Evolutionary conservation across 1,140 invertebrate genomes (phyloP), one percentile per base, ranked within the genome.

Genomic region (Papilio machaon): DNA sequence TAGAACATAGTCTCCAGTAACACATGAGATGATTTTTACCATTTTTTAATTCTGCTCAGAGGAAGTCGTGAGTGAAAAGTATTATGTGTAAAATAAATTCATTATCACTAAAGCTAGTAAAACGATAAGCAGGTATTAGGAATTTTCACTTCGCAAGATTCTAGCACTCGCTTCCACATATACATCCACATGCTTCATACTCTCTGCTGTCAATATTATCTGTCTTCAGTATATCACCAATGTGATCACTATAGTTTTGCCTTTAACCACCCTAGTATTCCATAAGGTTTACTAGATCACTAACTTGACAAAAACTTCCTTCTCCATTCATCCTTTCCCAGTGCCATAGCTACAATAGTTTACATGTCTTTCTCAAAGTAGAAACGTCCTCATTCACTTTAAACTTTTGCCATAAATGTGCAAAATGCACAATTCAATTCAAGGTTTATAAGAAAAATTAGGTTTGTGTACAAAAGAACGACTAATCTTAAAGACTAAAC

Each of bases 401-500:
- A 11, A 52, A 52, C 15, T 15, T 52, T 17, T 2, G 17, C 4
- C 49, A 52, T n/a, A 58, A 58, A n/a, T 58, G 54, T 58, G n/a
- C n/a, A 19, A 52, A 58, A 43, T 19, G 54, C 54, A 19, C 54
- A 58, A 58, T 58, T 70, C 11, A 70, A 70, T 0, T 15, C 30
- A 35, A 70, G 23, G 23, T 4, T 13, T 35, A 70, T 15, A 70
- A 35, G 58, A 64, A 64, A 13, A 35, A 70, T 70, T 35, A 70
- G 64, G 64, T 70, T 35, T 38, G 11, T 17, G 0, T 17, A 70
- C 64, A 70, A 70, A 70, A 70, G 30, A 38, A 70, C 64, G 13
- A 70, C 64, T 70, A 38, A 70, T 70, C 64, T 70, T 35, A 23
- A 70, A 70, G 64, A 70, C 64, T 70, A 70, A 38, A 70, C 64